Conservation (phyloP, 2,888 invertebrate genomes). For the Bombylius major region DNA sequence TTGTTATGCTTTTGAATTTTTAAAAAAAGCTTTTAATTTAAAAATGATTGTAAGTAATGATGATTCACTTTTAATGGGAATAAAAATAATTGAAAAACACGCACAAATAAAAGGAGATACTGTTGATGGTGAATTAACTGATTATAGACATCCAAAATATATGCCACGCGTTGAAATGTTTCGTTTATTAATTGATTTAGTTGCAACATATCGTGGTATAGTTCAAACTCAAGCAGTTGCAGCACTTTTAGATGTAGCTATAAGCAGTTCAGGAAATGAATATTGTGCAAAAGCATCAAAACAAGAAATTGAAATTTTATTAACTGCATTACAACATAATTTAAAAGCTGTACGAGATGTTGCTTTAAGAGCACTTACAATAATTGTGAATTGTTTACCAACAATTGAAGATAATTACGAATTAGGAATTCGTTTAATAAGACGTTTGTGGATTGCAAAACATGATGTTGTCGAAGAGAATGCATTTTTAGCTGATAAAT, state of each 20-base stretch:
- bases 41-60: conserved; percentile 40
- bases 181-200: conserved; percentile 61
- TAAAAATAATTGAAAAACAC: conserved; percentile 60
- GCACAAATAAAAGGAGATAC: conserved; percentile 46
- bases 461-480: conserved; percentile 71
- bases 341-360: conserved; percentile 63
- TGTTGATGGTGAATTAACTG: conserved; percentile 32
- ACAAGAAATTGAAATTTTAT: conserved; percentile 63
- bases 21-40: conserved; percentile 47
- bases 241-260: conserved; percentile 69
- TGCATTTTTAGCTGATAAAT: conserved; percentile 45
- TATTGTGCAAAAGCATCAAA: conserved; percentile 49
- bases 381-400: conserved; percentile 50
- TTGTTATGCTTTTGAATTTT: conserved; percentile 68
- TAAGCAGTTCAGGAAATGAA: conserved; percentile 54
- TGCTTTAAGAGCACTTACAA: conserved; percentile 57
- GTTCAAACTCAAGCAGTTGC: conserved; percentile 66
- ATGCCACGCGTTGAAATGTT: conserved; percentile 76
- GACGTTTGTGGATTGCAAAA: conserved; percentile 70
- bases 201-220: conserved; percentile 54
- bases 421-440: conserved; percentile 48
- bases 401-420: conserved; percentile 44
- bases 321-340: conserved; percentile 64
- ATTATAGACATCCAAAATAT: conserved; percentile 58
- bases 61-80: conserved; percentile 44